phyloP scores from a whole-genome alignment of 1,140 invertebrate genomes.

The Agrypnia vestita region DNA sequence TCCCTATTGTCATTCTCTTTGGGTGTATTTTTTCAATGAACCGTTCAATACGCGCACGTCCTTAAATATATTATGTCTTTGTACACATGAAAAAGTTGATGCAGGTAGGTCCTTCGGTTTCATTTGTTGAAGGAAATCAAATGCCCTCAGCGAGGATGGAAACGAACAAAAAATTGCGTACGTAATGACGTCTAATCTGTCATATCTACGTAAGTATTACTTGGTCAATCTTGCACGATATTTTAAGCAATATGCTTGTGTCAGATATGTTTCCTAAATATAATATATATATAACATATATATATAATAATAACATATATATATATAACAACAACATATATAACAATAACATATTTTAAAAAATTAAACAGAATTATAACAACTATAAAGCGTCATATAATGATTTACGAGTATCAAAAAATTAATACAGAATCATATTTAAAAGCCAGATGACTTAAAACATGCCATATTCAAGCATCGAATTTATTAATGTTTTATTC shows the following conservation, averaged over 20 bases:
- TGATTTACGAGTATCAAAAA: too few relatives aligned
- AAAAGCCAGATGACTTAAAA: too few relatives aligned
- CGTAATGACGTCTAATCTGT: constrained; percentile 49
- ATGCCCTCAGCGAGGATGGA: constrained; percentile 19
- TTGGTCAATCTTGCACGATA: constrained; percentile 49
- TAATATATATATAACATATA: too few relatives aligned
- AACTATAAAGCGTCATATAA: too few relatives aligned
- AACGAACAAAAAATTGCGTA: constrained; percentile 9
- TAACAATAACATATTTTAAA: too few relatives aligned
- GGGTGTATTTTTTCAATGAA: not conserved
- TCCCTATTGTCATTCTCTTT: constrained; percentile 36
- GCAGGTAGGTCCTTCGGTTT: not conserved
- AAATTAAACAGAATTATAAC: too few relatives aligned
- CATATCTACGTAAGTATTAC: constrained; percentile 21
- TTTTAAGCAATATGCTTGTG: constrained; percentile 28
- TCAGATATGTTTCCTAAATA: not conserved
- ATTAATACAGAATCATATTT: too few relatives aligned
- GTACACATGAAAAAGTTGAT: constrained; percentile 5
- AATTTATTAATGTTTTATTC: too few relatives aligned
- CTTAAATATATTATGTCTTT: constrained; percentile 7
- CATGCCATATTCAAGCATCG: too few relatives aligned
- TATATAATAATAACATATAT: too few relatives aligned
- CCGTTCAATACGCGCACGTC: not conserved
- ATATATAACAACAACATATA: too few relatives aligned
- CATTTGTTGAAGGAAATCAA: not conserved